phyloP scores from a whole-genome alignment of 2,797 vertebrate genomes.

The Etheostoma perlongum region DNA sequence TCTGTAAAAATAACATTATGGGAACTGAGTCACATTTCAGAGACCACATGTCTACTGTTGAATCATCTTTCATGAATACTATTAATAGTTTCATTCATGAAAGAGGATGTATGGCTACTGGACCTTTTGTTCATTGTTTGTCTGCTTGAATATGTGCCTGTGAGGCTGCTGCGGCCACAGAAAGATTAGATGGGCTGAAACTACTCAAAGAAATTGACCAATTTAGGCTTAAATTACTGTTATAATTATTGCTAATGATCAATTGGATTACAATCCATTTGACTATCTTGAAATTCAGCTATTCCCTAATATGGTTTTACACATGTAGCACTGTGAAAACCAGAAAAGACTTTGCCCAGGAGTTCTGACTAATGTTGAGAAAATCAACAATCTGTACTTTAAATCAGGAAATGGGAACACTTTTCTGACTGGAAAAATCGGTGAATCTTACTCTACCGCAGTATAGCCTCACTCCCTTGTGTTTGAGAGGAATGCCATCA shows the following conservation, averaged over 20 bases:
- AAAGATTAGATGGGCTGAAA: neutral
- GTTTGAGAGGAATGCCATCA: conserved; percentile 72
- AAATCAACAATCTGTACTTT: conserved; percentile 34
- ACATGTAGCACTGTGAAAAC: conserved; percentile 29
- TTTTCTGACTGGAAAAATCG: conserved; percentile 57
- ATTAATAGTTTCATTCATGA: conserved; percentile 71
- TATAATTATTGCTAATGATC: neutral
- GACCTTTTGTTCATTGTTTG: conserved; percentile 64
- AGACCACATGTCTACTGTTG: conserved; percentile 49
- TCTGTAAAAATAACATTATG: conserved; percentile 24
- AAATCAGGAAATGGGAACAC: conserved; percentile 40
- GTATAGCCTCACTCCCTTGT: conserved; percentile 41
- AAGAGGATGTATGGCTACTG: conserved; percentile 40
- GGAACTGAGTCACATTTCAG: conserved; percentile 50
- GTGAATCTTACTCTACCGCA: conserved; percentile 19
- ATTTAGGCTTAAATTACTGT: neutral
- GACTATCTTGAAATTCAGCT: neutral
- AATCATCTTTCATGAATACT: conserved; percentile 55
- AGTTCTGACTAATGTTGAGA: conserved; percentile 42
- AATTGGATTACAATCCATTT: conserved; percentile 4
- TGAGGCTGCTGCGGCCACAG: conserved; percentile 18
- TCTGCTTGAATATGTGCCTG: conserved; percentile 36
- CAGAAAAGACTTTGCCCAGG: conserved; percentile 18
- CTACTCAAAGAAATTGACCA: conserved; percentile 1
- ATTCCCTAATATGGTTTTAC: conserved; percentile 28